phyloP scores from a whole-genome alignment of 2,888 invertebrate genomes.

The Galeruca laticollis region DNA sequence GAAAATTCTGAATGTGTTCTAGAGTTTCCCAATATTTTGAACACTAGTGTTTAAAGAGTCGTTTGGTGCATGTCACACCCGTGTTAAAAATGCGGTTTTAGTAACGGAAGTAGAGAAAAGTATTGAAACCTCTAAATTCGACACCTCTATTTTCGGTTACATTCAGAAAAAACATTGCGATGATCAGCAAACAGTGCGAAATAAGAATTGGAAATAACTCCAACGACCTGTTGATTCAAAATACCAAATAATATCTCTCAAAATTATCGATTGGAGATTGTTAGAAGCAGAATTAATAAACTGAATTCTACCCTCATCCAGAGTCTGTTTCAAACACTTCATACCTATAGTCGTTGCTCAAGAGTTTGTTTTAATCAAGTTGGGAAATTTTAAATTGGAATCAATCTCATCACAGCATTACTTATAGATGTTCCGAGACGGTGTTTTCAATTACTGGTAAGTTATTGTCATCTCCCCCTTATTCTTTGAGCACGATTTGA shows the following conservation, averaged over 20 bases:
- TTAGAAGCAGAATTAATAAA: slow-evolving; percentile 26
- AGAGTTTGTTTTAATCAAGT: slow-evolving; percentile 35
- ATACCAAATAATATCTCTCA: background rate
- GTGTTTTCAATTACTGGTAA: slow-evolving; percentile 35
- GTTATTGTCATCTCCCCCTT: slow-evolving; percentile 32
- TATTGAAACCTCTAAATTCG: too few species aligned
- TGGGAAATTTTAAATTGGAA: slow-evolving; percentile 37
- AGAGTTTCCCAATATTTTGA: too few species aligned
- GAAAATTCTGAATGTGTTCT: too few species aligned
- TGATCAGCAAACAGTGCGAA: background rate
- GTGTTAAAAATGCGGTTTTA: too few species aligned
- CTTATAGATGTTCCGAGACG: slow-evolving; percentile 28
- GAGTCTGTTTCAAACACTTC: slow-evolving; percentile 15
- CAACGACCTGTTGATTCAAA: background rate
- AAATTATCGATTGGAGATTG: slow-evolving; percentile 8
- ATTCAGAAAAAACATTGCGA: too few species aligned
- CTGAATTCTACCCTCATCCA: slow-evolving; percentile 15
- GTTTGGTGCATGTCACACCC: too few species aligned
- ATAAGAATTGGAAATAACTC: background rate
- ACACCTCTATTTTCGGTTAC: too few species aligned
- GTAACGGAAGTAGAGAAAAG: too few species aligned
- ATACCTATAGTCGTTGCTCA: slow-evolving; percentile 16
- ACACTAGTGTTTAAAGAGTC: too few species aligned
- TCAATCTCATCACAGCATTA: slow-evolving; percentile 29
- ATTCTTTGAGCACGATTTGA: slow-evolving; percentile 16